phyloP scores from a whole-genome alignment of 1,140 invertebrate species.

The Proctacanthus coquilletti region DNA sequence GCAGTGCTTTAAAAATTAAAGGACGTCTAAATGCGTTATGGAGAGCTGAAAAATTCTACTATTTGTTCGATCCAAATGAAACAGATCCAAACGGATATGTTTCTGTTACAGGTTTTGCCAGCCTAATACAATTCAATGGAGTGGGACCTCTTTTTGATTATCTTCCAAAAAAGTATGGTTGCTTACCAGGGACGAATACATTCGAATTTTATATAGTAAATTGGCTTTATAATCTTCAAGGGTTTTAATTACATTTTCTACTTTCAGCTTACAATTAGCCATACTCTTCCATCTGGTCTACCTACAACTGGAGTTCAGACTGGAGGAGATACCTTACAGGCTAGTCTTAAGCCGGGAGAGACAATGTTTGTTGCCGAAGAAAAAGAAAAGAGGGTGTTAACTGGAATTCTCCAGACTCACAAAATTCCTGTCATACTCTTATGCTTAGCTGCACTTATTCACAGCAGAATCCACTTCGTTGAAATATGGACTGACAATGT shows the following conservation, averaged over 20 bases:
- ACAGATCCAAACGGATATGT: conserved; percentile 28
- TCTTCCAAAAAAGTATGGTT: neutral
- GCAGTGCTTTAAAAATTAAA: conserved; percentile 14
- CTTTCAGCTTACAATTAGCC: neutral
- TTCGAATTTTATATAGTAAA: neutral
- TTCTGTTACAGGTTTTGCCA: conserved; percentile 28
- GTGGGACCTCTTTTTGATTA: neutral
- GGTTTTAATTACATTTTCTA: neutral
- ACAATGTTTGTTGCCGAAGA: neutral
- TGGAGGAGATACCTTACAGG: neutral
- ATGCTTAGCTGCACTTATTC: neutral
- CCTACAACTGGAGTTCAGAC: neutral
- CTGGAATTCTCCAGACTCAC: neutral
- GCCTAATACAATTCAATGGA: neutral
- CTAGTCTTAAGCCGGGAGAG: neutral
- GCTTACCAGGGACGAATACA: neutral
- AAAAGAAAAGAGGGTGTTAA: neutral
- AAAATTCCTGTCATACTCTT: neutral
- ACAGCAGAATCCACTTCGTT: neutral
- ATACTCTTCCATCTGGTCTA: neutral
- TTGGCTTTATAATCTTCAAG: neutral
- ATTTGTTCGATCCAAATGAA: conserved; percentile 34
- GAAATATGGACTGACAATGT: conserved; percentile 2
- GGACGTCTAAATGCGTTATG: conserved; percentile 33
- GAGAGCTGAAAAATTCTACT: conserved; percentile 23